Base-by-base conservation (phyloP, 2,888 invertebrate genomes). In the Ectropis crepuscularia region DNA sequence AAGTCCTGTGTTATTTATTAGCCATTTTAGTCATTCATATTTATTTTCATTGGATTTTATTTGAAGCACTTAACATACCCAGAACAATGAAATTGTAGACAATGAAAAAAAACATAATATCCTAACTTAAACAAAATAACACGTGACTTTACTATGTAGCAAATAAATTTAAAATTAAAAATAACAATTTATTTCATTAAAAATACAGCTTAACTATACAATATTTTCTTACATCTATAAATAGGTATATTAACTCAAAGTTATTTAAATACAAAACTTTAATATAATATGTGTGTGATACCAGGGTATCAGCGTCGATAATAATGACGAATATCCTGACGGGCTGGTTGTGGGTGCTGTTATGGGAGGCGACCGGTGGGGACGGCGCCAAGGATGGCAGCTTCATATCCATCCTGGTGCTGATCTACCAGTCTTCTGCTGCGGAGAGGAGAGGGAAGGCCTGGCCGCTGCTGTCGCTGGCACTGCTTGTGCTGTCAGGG, bases 301-400 rank as follows among this genome's bases (percentile, higher is more conserved):
- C 51, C 86, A 95, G 95, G 95, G 94, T 94, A 57, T 94, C 95
- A 43, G 87, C 94, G 11, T 88, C 94, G 60, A 92, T 94, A 50
- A 92, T 94, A 57, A 82, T 94, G 67, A 85, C 91, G 42, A 95
- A 94, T 72, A 80, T 95, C 45, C 76, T 94, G 16, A 88, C 94
- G 10, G 95, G 95, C 2, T 89, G 94, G 81, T 81, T 94, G 2
- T 94, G 94, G 77, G 93, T 95, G 4, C 82, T 94, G 47, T 79
- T 95, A 61, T 94, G 94, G 85, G 94, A 94, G 62, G 85, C 89
- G 0, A 88, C 90, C 11, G 83, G 88, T 2, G 93, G 91, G 0
- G 80, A 77, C n/a, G 76, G 86, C 2, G 79, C 71, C 10, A 89
- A 87, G 50, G 93, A 94, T 66, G 87, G 92, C 38, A 93, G 94